Evolutionary conservation across 1,140 invertebrate genomes (phyloP).

Genomic region (Ips nitidus): DNA sequence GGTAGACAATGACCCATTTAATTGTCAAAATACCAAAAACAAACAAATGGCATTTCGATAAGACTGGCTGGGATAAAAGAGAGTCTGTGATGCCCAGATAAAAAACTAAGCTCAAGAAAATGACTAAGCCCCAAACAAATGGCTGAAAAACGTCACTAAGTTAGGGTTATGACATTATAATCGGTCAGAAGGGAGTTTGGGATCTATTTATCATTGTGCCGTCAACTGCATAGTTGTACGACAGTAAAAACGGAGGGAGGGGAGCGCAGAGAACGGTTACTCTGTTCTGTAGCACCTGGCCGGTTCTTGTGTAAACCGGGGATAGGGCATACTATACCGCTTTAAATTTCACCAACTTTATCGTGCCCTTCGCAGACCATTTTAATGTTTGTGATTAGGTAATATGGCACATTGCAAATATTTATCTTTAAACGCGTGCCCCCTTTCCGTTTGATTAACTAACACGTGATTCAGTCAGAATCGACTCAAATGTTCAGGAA

Average conservation of each 20-base stretch:
- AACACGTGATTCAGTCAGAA: neutral
- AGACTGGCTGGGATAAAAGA: conserved; percentile 7
- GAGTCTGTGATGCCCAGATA: conserved; percentile 23
- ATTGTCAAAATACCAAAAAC: conserved; percentile 32
- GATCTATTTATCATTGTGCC: conserved; percentile 47
- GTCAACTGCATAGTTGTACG: conserved; percentile 42
- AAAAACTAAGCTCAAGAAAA: conserved; percentile 20
- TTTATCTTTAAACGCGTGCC: conserved; percentile 22
- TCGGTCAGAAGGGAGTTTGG: conserved; percentile 44
- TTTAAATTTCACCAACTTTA: conserved; percentile 41
- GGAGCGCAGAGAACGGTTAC: conserved; percentile 43
- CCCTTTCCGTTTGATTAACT: neutral
- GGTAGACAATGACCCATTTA: conserved; percentile 28
- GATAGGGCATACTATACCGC: conserved; percentile 38
- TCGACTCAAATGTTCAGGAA: no score
- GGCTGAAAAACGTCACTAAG: conserved; percentile 35
- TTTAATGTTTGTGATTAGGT: conserved; percentile 13
- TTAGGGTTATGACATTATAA: conserved; percentile 43
- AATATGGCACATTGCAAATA: conserved; percentile 5
- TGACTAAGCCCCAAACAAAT: conserved; percentile 26
- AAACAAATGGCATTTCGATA: conserved; percentile 24
- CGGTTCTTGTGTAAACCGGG: conserved; percentile 33
- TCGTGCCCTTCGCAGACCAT: conserved; percentile 4
- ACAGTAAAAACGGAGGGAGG: conserved; percentile 35
- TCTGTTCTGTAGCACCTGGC: conserved; percentile 45